phyloP scores from a whole-genome alignment of 1,140 invertebrate species.

The Lepidurus couesii region DNA sequence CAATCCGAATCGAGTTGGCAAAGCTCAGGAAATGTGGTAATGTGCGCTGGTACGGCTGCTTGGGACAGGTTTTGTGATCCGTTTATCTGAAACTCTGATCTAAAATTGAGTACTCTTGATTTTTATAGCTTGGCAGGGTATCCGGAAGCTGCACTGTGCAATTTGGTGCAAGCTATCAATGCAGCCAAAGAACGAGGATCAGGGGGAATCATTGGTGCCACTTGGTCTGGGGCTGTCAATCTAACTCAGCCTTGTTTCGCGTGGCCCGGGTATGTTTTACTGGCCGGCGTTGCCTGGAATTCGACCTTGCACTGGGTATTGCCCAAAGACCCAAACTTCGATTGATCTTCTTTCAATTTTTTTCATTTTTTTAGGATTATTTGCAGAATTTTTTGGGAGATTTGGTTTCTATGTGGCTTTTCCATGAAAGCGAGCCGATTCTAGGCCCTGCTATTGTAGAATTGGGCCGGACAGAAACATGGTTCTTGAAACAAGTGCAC shows the following conservation, averaged over 20 bases:
- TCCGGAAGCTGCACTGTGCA: constrained; percentile 57
- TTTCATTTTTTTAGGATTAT: constrained; percentile 47
- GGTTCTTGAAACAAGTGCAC: constrained; percentile 41
- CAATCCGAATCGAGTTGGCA: constrained; percentile 52
- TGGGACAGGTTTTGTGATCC: constrained; percentile 52
- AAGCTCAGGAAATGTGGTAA: constrained; percentile 53
- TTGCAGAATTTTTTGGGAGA: constrained; percentile 51
- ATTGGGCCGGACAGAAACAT: constrained; percentile 57
- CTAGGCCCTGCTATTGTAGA: constrained; percentile 56
- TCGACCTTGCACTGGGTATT: constrained; percentile 51
- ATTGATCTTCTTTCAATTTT: constrained; percentile 21
- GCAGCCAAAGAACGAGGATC: constrained; percentile 52
- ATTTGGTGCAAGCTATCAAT: constrained; percentile 56
- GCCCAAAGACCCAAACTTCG: neutral
- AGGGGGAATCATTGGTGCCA: constrained; percentile 56
- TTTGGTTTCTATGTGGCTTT: constrained; percentile 56
- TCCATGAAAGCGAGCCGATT: constrained; percentile 50
- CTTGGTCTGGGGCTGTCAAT: constrained; percentile 61
- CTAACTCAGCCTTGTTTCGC: constrained; percentile 58
- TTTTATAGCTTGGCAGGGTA: constrained; percentile 54
- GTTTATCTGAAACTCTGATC: no score
- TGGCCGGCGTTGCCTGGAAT: constrained; percentile 61
- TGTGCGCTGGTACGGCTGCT: constrained; percentile 60
- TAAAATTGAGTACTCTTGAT: no score
- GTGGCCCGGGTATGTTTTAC: constrained; percentile 59